Conservation (phyloP, 2,797 vertebrate species). For the Antennarius maculatus region DNA sequence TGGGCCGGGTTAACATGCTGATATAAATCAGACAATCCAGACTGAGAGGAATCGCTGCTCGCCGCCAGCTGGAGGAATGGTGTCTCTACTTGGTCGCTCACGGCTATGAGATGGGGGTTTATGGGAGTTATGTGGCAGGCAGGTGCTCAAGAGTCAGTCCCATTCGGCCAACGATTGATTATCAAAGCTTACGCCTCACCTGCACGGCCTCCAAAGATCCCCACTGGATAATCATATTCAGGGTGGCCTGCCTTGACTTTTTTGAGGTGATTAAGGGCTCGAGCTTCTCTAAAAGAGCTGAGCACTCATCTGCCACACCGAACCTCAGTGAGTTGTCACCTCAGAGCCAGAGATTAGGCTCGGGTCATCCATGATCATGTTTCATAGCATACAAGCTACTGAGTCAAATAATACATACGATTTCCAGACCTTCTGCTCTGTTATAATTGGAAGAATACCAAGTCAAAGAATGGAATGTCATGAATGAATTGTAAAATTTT, state of each 20-base stretch:
- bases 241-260: constrained; percentile 57
- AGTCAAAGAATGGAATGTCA: too few species aligned
- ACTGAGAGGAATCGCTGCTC: constrained; percentile 34
- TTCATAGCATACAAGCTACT: too few species aligned
- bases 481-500: too few species aligned
- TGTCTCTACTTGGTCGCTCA: constrained; percentile 10
- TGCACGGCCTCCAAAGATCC: constrained; percentile 42
- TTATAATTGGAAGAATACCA: too few species aligned
- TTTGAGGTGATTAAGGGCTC: constrained; percentile 50
- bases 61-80: constrained; percentile 9
- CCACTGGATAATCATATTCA: constrained; percentile 47
- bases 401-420: too few species aligned
- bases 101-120: constrained; percentile 8
- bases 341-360: constrained; percentile 6
- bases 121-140: constrained; percentile 13
- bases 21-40: constrained; percentile 42
- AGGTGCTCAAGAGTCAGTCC: constrained; percentile 28
- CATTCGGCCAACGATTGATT: constrained; percentile 57
- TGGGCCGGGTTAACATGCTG: constrained; percentile 37
- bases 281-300: constrained; percentile 38
- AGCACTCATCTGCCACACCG: constrained; percentile 43
- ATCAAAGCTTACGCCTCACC: constrained; percentile 49
- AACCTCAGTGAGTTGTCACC: constrained; percentile 11
- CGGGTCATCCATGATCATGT: too few species aligned
- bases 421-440: too few species aligned